A percentile compares a stretch with the other conserved stretches of the same genome.
These are phyloP conservation scores for Acronicta leporina DNA, from an alignment of 2,888 invertebrate genomes.

Conservation along the genomic window DNA sequence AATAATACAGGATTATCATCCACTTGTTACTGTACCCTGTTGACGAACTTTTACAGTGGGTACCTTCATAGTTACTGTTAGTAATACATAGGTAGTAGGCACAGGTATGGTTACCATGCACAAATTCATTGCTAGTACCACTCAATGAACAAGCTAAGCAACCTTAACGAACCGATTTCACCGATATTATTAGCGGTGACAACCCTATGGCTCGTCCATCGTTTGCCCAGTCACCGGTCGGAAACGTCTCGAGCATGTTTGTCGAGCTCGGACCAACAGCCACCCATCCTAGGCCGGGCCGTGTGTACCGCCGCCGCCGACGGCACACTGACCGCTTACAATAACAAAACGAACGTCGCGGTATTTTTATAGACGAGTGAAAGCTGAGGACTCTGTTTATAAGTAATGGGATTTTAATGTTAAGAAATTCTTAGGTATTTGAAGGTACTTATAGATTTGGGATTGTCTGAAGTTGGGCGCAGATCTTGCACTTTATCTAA, in stretches of 20 bases:
- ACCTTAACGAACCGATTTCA: background rate
- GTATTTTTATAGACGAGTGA: constrained; percentile 48
- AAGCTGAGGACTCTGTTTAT: constrained; percentile 16
- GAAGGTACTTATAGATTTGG: background rate
- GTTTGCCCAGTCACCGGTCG: constrained; percentile 28
- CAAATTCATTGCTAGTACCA: too few relatives aligned
- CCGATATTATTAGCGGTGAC: background rate
- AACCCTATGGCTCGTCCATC: constrained; percentile 26
- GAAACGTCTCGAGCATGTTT: constrained; percentile 33
- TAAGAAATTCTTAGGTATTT: background rate
- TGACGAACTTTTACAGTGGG: too few relatives aligned
- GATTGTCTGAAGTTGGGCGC: too few relatives aligned
- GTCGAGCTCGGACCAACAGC: constrained; percentile 17
- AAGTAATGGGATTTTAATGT: constrained; percentile 49
- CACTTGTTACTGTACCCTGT: too few relatives aligned
- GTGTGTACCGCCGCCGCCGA: constrained; percentile 15
- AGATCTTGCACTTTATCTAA: too few relatives aligned
- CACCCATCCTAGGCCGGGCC: constrained; percentile 5
- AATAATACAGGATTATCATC: too few relatives aligned
- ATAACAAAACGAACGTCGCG: constrained; percentile 32
- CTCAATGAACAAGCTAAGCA: too few relatives aligned
- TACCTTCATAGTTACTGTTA: too few relatives aligned
- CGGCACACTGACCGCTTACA: constrained; percentile 26
- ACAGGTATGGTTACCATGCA: too few relatives aligned
- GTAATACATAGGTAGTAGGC: too few relatives aligned